These are phyloP conservation scores for Hycleus phaleratus DNA, from an alignment of 1,140 invertebrate genomes.

Conservation along the genomic window DNA sequence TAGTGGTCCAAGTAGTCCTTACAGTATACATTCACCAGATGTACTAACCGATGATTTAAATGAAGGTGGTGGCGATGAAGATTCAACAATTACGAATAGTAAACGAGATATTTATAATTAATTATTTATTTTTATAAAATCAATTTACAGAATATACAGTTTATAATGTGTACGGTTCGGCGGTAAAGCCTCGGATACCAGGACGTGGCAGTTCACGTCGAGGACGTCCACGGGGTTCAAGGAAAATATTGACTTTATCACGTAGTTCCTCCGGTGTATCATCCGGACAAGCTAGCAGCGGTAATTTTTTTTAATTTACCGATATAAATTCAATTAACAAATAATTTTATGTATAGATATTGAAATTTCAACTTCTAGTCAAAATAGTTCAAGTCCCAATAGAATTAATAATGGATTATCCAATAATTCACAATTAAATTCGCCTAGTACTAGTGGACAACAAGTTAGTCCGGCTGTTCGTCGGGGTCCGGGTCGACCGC, in stretches of 20 bases:
- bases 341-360: too few species aligned
- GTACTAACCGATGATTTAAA: conserved; percentile 25
- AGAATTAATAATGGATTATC: too few species aligned
- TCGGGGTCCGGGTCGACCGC: conserved; percentile 67
- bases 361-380: too few species aligned
- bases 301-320: not conserved
- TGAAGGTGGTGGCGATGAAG: conserved; percentile 27
- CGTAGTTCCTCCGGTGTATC: not conserved
- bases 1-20: conserved; percentile 33
- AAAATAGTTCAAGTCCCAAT: too few species aligned
- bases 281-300: not conserved
- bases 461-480: not conserved
- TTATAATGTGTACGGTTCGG: conserved; percentile 33
- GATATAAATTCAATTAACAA: too few species aligned
- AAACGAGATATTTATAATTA: not conserved
- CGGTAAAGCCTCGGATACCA: conserved; percentile 44
- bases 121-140: conserved; percentile 9
- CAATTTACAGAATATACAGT: conserved; percentile 30
- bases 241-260: conserved; percentile 35
- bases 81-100: conserved; percentile 30
- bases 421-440: too few species aligned
- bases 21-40: conserved; percentile 27
- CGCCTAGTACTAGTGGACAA: not conserved
- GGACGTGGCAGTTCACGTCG: conserved; percentile 55
- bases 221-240: conserved; percentile 59